Evolutionary conservation across 2,888 invertebrate genomes (phyloP), one percentile per base, ranked within the genome.

Genomic region (Ophion obscuratus): DNA sequence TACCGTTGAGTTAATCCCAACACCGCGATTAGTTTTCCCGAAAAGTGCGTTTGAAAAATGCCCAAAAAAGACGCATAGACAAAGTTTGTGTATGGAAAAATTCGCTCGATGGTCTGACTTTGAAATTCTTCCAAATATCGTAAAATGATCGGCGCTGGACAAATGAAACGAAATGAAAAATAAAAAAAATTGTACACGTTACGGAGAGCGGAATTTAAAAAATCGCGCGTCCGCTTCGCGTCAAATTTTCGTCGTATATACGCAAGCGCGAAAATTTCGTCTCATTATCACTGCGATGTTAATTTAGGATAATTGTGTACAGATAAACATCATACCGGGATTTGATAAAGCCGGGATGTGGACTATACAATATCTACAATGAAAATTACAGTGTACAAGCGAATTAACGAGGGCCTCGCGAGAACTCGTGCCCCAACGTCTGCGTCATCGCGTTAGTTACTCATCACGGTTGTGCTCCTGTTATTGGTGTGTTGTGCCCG

Each of bases 381-480:
- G 75, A 44, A 75, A 75, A 83, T 79, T 36, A 79, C 64, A 79
- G 53, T 75, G 74, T 79, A 82, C 66, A 70, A 47, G 79, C 61
- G 82, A 82, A 79, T 85, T 85, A 85, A 86, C 83, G 83, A 83
- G 83, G 76, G 59, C 71, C 73, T n/a, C 57, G 67, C 20, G 80
- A 80, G 80, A 80, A 76, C 83, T 76, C 86, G 81, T 86, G 86
- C 77, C 83, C 82, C 74, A 86, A 80, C 81, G 83, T 73, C 86
- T 83, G 81, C 86, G 86, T 86, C 86, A 86, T 86, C 80, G 80
- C 47, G 83, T 83, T 85, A 66, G 76, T 85, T 85, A 85, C 83
- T 85, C 85, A 85, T 85, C 85, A 64, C 73, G 83, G 76, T 68
- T 67, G 75, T 75, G 75, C 78, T 73, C 75, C 75, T 59, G 62